These are phyloP conservation scores for Chloroceryle amazona DNA, from an alignment of 2,797 vertebrate species.

Conservation along the genomic window DNA sequence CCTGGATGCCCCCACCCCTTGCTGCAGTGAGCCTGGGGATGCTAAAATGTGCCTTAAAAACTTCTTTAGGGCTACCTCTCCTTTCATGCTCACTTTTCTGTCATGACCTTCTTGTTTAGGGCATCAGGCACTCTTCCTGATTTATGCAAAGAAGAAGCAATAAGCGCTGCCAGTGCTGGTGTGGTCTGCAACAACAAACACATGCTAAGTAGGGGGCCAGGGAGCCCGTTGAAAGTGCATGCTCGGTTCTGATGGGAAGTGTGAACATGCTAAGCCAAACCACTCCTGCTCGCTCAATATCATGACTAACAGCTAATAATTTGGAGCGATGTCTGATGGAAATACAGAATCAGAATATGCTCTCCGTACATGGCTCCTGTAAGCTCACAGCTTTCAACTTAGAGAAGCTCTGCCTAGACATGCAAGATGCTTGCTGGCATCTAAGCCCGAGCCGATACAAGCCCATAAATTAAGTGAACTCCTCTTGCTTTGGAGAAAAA, in stretches of 20 bases:
- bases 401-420: not conserved
- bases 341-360: conserved; percentile 9
- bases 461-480: not conserved
- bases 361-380: not conserved
- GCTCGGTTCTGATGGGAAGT: not conserved
- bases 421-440: not conserved
- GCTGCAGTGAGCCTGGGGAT: accelerated
- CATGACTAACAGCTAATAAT: conserved; percentile 19
- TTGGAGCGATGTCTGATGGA: not conserved
- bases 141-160: conserved; percentile 46
- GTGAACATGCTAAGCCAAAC: not conserved
- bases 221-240: conserved; percentile 1
- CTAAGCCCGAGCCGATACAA: not conserved
- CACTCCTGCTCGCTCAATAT: not conserved
- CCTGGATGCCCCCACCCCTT: accelerated
- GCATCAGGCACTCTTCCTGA: not conserved
- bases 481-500: not conserved
- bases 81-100: not conserved
- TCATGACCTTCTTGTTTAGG: not conserved
- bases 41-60: not conserved
- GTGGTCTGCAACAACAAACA: conserved; percentile 47
- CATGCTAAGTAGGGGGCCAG: not conserved
- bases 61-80: not conserved
- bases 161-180: conserved; percentile 12
- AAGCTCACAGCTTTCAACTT: not conserved